Conservation (phyloP, 2,113 vertebrate species). For the Ivindomyrus marchei region DNA sequence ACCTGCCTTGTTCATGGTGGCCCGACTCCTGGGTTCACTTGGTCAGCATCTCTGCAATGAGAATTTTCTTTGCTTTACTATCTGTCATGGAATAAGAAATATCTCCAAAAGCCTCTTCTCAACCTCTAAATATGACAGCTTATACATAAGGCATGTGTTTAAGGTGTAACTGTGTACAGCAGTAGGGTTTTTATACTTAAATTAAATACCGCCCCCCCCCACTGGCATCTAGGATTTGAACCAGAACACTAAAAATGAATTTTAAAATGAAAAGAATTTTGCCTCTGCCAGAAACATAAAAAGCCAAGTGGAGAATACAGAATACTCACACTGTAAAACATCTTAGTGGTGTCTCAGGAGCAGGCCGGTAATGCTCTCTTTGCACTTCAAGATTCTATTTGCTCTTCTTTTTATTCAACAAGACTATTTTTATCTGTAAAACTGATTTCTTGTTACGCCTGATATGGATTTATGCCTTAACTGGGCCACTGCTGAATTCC, state of each 20-base stretch:
- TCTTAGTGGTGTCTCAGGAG: conserved; percentile 12
- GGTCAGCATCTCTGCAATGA: conserved; percentile 33
- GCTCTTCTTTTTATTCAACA: conserved; percentile 35
- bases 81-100: conserved; percentile 48
- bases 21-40: conserved; percentile 41
- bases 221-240: conserved; percentile 35
- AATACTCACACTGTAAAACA: conserved; percentile 45
- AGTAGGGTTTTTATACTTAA: conserved; percentile 26
- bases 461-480: conserved; percentile 55
- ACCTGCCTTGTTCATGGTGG: conserved; percentile 27
- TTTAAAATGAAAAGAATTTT: conserved; percentile 47
- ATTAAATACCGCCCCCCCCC: not conserved
- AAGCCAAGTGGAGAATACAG: conserved; percentile 44
- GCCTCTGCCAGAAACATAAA: conserved; percentile 43
- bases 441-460: conserved; percentile 51
- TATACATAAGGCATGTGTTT: conserved; percentile 38
- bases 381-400: conserved; percentile 30
- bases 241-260: conserved; percentile 52
- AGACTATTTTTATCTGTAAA: conserved; percentile 37
- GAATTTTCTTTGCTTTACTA: conserved; percentile 36
- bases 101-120: conserved; percentile 19
- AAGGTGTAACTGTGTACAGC: conserved; percentile 22
- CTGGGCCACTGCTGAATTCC: conserved; percentile 43
- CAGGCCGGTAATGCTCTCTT: conserved; percentile 46
- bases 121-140: conserved; percentile 42